A percentile compares a stretch with the other conserved stretches of the same genome.
phyloP scores from a whole-genome alignment of 2,888 invertebrate species.

The Polietes domitor region DNA sequence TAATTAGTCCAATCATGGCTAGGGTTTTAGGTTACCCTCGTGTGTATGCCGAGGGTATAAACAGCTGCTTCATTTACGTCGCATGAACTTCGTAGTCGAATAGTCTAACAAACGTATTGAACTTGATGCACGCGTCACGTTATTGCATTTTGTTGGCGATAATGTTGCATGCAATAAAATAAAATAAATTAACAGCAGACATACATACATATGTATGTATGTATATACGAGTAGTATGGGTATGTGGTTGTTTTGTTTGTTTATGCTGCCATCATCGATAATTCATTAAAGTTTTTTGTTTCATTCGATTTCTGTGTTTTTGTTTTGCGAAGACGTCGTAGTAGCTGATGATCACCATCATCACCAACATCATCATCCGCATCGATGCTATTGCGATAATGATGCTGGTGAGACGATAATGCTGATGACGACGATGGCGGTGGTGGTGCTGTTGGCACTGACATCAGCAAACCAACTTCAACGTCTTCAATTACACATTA shows the following conservation, averaged over 20 bases:
- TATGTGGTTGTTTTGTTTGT: not conserved
- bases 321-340: slow-evolving; percentile 31
- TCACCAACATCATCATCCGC: not conserved
- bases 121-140: slow-evolving; percentile 27
- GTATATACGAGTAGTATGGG: too few relatives aligned
- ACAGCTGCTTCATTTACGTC: too few relatives aligned
- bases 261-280: not conserved
- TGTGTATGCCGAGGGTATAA: too few relatives aligned
- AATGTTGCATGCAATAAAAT: slow-evolving; percentile 11
- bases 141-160: not conserved
- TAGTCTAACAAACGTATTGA: slow-evolving; percentile 7
- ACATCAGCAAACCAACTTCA: slow-evolving; percentile 51
- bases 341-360: slow-evolving; percentile 7
- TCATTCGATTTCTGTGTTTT: not conserved
- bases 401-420: slow-evolving; percentile 11
- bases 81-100: not conserved
- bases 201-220: too few relatives aligned
- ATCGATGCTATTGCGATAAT: not conserved
- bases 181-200: not conserved
- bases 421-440: slow-evolving; percentile 14
- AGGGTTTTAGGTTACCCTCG: too few relatives aligned
- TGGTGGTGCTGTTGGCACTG: slow-evolving; percentile 51
- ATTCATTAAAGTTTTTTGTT: slow-evolving; percentile 12
- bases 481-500: slow-evolving; percentile 59
- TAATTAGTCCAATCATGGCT: too few relatives aligned